These are phyloP conservation scores for Horisme vitalbata DNA, from an alignment of 2,888 invertebrate genomes.

Conservation along the genomic window DNA sequence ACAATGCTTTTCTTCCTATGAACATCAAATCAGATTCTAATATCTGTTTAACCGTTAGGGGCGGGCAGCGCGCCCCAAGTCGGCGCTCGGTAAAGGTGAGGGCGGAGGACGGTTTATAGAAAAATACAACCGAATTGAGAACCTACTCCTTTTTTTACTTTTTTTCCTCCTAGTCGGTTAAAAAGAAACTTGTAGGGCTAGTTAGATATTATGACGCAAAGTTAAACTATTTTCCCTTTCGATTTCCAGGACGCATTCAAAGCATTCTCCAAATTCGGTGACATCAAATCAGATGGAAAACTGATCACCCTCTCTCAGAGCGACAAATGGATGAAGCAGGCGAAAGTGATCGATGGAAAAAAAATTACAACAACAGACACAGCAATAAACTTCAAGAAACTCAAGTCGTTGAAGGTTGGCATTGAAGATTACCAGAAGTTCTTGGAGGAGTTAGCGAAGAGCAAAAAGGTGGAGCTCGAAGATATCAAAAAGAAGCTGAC, in stretches of 20 bases:
- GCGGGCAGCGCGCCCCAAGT: no score
- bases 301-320: constrained; percentile 93
- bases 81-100: no score
- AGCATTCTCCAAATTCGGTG: constrained; percentile 93
- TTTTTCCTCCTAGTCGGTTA: no score
- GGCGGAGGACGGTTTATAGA: no score
- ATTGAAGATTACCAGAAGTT: constrained; percentile 92
- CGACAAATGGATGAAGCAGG: constrained; percentile 97
- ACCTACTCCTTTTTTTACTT: no score
- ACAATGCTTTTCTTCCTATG: no score
- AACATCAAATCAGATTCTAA: no score
- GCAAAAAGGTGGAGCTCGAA: constrained; percentile 89
- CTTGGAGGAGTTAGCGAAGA: constrained; percentile 92
- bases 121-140: no score
- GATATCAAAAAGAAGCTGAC: constrained; percentile 92
- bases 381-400: constrained; percentile 94
- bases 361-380: constrained; percentile 95
- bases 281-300: constrained; percentile 92
- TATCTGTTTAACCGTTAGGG: no score
- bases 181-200: no score
- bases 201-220: no score
- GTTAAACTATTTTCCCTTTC: neutral
- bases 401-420: constrained; percentile 90
- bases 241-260: constrained; percentile 87
- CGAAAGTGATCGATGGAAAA: constrained; percentile 90